Percentiles rank a stretch among this genome's conserved stretches.
Conservation (phyloP, 2,113 vertebrate genomes). For the Riparia riparia region DNA sequence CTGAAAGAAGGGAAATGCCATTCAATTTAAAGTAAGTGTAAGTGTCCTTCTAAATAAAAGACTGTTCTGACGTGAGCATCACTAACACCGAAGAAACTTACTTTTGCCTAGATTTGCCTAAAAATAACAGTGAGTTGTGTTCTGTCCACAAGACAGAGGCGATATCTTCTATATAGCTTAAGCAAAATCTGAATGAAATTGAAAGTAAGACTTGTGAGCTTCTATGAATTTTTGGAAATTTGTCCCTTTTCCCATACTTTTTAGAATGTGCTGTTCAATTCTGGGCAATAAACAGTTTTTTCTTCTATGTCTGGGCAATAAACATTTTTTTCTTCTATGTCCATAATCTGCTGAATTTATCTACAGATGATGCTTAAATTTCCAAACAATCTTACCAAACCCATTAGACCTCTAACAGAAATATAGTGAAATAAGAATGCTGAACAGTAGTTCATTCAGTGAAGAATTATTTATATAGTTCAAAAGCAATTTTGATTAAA, state of each 20-base stretch:
- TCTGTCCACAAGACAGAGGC: background rate
- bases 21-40: background rate
- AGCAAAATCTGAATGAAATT: background rate
- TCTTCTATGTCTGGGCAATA: background rate
- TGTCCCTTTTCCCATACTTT: background rate
- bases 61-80: background rate
- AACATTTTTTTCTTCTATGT: background rate
- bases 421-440: conserved; percentile 55
- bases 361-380: conserved; percentile 32
- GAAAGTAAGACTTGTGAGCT: background rate
- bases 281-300: conserved; percentile 13
- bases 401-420: conserved; percentile 52
- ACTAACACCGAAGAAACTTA: background rate
- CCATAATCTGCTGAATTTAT: conserved; percentile 45
- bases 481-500: conserved; percentile 61
- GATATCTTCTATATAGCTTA: background rate
- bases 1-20: background rate
- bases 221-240: background rate
- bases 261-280: background rate
- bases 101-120: background rate
- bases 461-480: conserved; percentile 67
- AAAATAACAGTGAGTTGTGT: background rate
- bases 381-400: conserved; percentile 53
- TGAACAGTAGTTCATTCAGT: conserved; percentile 56
- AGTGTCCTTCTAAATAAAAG: background rate